These are phyloP conservation scores for Oreochromis spilurus DNA, from an alignment of 2,113 vertebrate species.

Conservation along the genomic window DNA sequence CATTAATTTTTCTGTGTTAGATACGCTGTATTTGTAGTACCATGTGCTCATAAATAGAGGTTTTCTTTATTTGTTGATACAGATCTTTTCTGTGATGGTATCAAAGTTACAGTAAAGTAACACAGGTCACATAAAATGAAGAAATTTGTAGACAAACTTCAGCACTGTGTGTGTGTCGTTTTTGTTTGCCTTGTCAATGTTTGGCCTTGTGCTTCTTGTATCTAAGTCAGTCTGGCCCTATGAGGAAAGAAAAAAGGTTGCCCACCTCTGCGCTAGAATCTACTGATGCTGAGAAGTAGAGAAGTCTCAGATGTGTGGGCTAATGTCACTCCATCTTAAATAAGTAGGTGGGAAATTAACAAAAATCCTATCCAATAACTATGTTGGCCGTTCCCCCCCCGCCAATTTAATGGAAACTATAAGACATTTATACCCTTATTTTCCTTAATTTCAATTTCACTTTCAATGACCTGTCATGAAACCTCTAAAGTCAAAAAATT, in stretches of 20 bases:
- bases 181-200: neutral
- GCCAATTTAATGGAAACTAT: neutral
- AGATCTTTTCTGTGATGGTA: neutral
- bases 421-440: neutral
- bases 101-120: neutral
- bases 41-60: neutral
- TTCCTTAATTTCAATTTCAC: neutral
- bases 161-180: rapidly evolving
- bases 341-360: neutral
- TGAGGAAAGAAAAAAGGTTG: neutral
- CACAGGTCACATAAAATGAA: neutral
- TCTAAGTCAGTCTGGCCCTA: neutral
- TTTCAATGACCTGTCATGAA: neutral
- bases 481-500: neutral
- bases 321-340: neutral
- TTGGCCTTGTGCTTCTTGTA: neutral
- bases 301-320: neutral
- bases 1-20: neutral
- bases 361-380: neutral
- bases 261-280: neutral
- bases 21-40: neutral
- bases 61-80: neutral
- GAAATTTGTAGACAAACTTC: neutral
- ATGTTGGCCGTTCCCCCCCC: neutral
- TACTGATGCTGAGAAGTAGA: neutral